Conservation (phyloP, 2,113 vertebrate species). For the Camelus bactrianus region DNA sequence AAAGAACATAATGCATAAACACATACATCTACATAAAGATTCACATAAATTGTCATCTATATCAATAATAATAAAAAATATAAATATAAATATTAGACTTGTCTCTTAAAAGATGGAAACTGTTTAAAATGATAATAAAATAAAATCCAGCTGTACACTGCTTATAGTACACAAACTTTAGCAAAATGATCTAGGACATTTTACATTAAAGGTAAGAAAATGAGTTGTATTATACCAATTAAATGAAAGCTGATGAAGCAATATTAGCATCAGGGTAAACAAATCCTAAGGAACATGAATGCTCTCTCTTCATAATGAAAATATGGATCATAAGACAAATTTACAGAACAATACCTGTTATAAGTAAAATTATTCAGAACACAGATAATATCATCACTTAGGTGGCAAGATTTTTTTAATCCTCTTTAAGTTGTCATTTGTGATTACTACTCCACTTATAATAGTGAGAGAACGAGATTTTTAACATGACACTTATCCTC, state of each 20-base stretch:
- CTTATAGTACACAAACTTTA: background rate
- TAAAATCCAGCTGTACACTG: background rate
- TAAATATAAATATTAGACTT: background rate
- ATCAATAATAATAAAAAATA: background rate
- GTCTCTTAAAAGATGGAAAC: background rate
- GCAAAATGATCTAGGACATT: background rate
- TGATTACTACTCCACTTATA: slow-evolving; percentile 66
- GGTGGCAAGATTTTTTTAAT: slow-evolving; percentile 61
- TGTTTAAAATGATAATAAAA: slow-evolving; percentile 20
- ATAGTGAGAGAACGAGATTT: slow-evolving; percentile 69
- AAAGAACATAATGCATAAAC: background rate
- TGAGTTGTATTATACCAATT: background rate
- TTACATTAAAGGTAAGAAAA: background rate
- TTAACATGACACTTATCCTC: slow-evolving; percentile 73
- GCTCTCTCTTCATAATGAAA: background rate
- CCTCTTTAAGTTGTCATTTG: slow-evolving; percentile 71
- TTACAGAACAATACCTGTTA: background rate
- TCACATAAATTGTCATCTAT: background rate
- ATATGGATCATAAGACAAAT: slow-evolving; percentile 19
- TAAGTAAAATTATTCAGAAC: slow-evolving; percentile 68
- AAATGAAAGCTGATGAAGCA: background rate
- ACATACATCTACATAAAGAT: background rate
- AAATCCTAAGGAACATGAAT: slow-evolving; percentile 6
- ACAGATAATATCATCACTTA: slow-evolving; percentile 67
- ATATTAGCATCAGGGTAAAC: slow-evolving; percentile 31